Percentiles rank a stretch among this genome's conserved stretches.
Conservation (phyloP, 2,797 vertebrate species). For the Numenius phaeopus region DNA sequence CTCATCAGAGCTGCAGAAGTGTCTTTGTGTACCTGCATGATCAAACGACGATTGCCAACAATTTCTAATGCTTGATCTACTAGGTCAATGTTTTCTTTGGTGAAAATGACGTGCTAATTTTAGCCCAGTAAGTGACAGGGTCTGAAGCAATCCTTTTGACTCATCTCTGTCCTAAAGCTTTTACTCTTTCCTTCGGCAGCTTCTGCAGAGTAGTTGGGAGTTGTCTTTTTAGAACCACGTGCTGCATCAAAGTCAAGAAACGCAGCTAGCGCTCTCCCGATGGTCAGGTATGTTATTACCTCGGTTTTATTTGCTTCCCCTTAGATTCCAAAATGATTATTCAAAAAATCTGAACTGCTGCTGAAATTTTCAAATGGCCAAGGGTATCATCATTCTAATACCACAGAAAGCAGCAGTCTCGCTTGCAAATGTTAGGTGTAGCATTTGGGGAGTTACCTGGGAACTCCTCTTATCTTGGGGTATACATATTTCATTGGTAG, state of each 20-base stretch:
- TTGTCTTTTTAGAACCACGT: neutral
- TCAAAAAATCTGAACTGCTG: neutral
- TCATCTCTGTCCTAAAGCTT: neutral
- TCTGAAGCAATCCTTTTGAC: neutral
- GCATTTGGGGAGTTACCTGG: neutral
- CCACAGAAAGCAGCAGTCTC: neutral
- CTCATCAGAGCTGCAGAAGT: neutral
- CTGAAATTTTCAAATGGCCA: neutral
- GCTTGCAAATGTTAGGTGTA: neutral
- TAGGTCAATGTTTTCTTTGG: neutral
- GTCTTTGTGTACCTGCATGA: neutral
- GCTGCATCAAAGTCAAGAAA: neutral
- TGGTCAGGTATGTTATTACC: neutral
- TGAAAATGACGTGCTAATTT: neutral
- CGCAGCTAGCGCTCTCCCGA: rapidly evolving
- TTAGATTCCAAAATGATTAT: neutral
- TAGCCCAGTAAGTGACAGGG: neutral
- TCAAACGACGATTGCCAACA: neutral
- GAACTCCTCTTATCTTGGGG: neutral
- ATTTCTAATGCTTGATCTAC: neutral
- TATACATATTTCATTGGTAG: neutral
- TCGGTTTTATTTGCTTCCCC: neutral
- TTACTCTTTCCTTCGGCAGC: neutral
- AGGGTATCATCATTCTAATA: neutral
- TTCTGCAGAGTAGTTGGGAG: neutral